Evolutionary conservation across 2,797 vertebrate genomes (phyloP).

Genomic region (Rhodeus uyekii): DNA sequence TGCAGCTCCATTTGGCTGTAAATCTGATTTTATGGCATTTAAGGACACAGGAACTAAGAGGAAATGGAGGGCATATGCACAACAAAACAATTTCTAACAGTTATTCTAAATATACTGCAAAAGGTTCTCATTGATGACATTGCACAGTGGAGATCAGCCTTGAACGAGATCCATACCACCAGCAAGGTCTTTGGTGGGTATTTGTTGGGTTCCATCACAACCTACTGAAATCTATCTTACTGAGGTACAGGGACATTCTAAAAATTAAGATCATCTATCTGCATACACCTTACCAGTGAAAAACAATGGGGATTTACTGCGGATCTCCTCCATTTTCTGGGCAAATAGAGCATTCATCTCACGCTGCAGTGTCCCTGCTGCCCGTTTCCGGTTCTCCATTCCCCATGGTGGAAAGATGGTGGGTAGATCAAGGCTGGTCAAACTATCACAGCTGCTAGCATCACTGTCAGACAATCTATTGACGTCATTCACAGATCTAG

Average conservation of each 20-base stretch:
- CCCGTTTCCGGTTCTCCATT: conserved; percentile 81
- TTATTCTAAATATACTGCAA: neutral
- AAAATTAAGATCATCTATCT: conserved; percentile 5
- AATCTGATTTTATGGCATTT: neutral
- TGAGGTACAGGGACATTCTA: conserved; percentile 14
- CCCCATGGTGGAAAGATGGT: conserved; percentile 60
- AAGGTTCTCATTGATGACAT: neutral
- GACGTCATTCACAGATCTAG: conserved; percentile 40
- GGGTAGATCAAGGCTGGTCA: conserved; percentile 72
- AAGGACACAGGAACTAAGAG: neutral
- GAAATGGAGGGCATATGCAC: neutral
- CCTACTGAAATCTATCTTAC: conserved; percentile 31
- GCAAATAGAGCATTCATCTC: conserved; percentile 96
- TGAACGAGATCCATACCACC: neutral
- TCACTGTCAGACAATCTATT: conserved; percentile 78
- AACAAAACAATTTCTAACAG: conserved; percentile 2
- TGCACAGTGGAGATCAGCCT: neutral
- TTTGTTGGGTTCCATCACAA: conserved; percentile 14
- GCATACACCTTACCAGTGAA: conserved; percentile 86
- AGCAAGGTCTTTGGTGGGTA: neutral
- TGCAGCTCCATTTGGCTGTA: neutral
- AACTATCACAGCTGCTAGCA: conserved; percentile 84
- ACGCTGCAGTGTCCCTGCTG: conserved; percentile 89
- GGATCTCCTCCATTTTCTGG: conserved; percentile 96
- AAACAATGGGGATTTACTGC: conserved; percentile 92